Evolutionary conservation across 64 coral and sea anemone species (phyloP), one percentile per base, ranked within the genome.

Genomic region (Pachyseris speciosa): DNA sequence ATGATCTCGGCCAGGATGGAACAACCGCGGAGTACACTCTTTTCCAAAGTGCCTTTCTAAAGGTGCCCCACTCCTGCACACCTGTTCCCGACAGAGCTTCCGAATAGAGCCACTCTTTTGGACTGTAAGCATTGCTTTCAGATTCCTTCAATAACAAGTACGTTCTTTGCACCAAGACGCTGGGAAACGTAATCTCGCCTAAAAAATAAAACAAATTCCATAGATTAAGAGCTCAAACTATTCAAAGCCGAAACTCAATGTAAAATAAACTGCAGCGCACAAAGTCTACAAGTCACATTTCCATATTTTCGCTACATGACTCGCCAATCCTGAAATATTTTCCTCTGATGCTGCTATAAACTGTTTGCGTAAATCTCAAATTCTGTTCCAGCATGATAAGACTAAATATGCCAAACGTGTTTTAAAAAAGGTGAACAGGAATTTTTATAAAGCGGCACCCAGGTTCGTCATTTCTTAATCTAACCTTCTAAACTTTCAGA

Each of bases 31-130:
- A 93, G 32, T 92, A 84, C 7, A 97, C 72, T 64, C 86, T 87
- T 11, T 88, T 91, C 95, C 95, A 97, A 0, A 97, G 78, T 34
- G 95, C 95, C 89, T 93, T 93, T 30, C 95, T 89, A 69, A 75
- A 90, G 1, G 94, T 92, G 26, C 94, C 94, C 69, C 67, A 92
- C 44, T 96, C 94, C 63, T 92, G 94, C 9, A 96, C 51, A 4
- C 77, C 89, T 17, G 84, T 83, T 17, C 76, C 76, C 13, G 38
- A 72, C 24, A 98, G 44, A 59, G 95, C 91, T 59, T 98, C 91
- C 13, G 83, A 65, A 51, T 72, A 81, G 37, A 93, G 33, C 95
- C 95, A 98, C 17, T 90, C 58, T 15, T 0, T 44, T 7, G 69
- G 80, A 5, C 32, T 69, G 50, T 67, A 69, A 28, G 92, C 86